Base-by-base conservation (phyloP, 2,888 invertebrate species). In the Lottia scabra region DNA sequence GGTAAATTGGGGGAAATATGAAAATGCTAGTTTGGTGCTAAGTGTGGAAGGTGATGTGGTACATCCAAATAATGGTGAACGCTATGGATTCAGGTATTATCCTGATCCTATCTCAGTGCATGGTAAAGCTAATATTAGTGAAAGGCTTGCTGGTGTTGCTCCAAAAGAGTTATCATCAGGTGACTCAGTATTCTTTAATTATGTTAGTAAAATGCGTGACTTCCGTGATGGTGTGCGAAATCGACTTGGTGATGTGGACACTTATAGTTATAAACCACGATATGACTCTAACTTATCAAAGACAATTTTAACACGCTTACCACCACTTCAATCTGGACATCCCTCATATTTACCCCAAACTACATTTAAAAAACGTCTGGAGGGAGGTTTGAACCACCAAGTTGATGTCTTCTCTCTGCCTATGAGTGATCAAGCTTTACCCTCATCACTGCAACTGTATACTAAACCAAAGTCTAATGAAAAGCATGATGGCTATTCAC, bases 31-130 rank as follows among this genome's bases (percentile, higher is more conserved):
- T 75, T 74, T 85, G 30, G 80, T 85, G 30, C 70, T 85, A 23
- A 84, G 84, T 72, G 84, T 85, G 12, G 85, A 85, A 67, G 85
- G 85, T 26, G 84, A 84, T 65, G 81, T 81, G 16, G 80, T 78
- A 43, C 75, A 80, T n/a, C 80, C 81, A 13, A 73, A 78, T 30
- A 77, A 78, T 13, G 79, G 80, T 46, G 74, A 74, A 43, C 67
- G 80, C 38, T 74, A 82, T 63, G 83, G 81, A 23, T 85, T 85
- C 74, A 77, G 80, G 67, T 85, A 84, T 73, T 78, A 84, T 48
- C 81, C 83, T 45, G 79, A 84, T n/a, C 85, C 85, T 63, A 77
- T 85, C 15, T 79, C 81, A 23, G 74, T 85, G 16, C 83, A 81
- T 71, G 78, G 81, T 45, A 38, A 38, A 38, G 78, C 66, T 30